Base-by-base conservation (phyloP, 2,888 invertebrate species). In the Lycophotia porphyrea region DNA sequence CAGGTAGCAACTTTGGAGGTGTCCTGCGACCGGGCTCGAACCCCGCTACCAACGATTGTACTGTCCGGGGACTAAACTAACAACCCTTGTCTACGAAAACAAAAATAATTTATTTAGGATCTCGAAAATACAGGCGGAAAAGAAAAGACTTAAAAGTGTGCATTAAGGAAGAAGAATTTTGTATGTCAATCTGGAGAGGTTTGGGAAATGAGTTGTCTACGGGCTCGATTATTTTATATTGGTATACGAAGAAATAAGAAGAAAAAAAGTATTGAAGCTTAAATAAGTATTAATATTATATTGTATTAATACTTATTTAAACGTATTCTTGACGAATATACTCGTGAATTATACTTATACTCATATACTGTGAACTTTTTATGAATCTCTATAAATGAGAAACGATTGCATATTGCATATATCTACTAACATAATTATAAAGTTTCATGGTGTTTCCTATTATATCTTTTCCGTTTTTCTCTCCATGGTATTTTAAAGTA, bases 21-120 rank as follows among this genome's bases (percentile, higher is more conserved):
- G 31, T 74, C 86, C 0, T 86, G 89, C 76, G 87, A 85, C 68
- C 84, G 86, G 8, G 78, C 84, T 11, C 89, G 89, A 31, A 90
- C 91, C 7, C 92, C 93, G 2, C 66, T 94, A 61, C 95, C 95
- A 4, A 95, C 91, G 55, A 95, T 95, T 65, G 89, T 94, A 9
- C 85, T 95, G 3, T 91, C 93, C 27, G 90, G 87, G 27, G 93
- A 94, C 27, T 93, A 78, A 90, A 83, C 13, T 15, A 34, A 42
- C 34, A 9, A 68, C 24, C 15, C 18, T 58, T 24, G 39, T 21
- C 21, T 5, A 3, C 1, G 8, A 49, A n/a, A 60, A 34, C 55
- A n/a, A 63, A 63, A 58, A 34, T 52, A 69, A 74, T 60, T 60
- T 67, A 84, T 39, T 66, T 47, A 49, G n/a, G 27, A 70, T 75